These are phyloP conservation scores for Sterna hirundo DNA, from an alignment of 2,113 vertebrate species.

Conservation along the genomic window DNA sequence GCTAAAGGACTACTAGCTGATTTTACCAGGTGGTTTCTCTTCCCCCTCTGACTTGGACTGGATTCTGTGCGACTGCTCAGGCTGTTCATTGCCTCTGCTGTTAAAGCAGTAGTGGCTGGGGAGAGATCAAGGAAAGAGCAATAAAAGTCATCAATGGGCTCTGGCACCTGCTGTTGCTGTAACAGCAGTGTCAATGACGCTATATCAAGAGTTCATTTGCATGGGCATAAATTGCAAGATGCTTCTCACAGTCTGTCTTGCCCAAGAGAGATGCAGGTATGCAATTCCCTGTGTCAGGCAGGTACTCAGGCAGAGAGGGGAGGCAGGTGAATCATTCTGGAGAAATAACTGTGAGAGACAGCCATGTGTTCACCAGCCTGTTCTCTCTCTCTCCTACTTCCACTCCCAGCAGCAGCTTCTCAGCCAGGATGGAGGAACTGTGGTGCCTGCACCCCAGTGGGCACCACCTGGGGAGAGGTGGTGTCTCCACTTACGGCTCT, in stretches of 20 bases:
- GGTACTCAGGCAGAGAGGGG: accelerated
- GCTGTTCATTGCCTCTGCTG: not conserved
- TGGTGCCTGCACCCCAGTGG: not conserved
- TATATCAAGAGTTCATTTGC: not conserved
- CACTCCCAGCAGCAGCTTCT: not conserved
- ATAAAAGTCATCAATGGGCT: not conserved
- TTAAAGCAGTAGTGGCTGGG: not conserved
- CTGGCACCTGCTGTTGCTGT: not conserved
- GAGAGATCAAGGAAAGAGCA: not conserved
- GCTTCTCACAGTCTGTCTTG: not conserved
- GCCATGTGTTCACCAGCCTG: not conserved
- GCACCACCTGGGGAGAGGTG: accelerated
- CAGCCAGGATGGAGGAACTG: not conserved
- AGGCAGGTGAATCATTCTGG: not conserved
- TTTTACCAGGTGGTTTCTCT: not conserved
- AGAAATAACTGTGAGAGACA: not conserved
- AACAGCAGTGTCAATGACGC: not conserved
- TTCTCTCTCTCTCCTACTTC: not conserved
- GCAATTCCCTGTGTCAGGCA: not conserved
- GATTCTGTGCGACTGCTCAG: not conserved
- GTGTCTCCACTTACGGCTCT: not conserved
- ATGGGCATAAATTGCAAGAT: not conserved
- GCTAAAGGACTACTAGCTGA: not conserved
- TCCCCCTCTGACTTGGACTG: not conserved
- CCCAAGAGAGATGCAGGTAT: not conserved